Base-by-base conservation (phyloP, 35 echinoderm and acorn worm species). In the Holothuria glaberrima region DNA sequence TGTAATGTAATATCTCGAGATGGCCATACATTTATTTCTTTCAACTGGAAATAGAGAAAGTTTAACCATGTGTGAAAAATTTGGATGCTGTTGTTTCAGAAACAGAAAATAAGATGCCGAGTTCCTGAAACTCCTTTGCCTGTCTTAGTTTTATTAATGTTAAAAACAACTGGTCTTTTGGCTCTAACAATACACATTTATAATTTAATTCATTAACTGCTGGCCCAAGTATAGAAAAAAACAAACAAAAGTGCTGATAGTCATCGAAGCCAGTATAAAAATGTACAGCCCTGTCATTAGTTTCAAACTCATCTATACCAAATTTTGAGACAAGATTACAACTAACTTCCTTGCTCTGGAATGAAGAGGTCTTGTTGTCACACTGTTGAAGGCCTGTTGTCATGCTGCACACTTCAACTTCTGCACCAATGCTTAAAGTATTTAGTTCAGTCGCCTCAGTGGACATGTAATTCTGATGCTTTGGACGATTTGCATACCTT, bases 21-120 rank as follows among this genome's bases (percentile, higher is more conserved):
- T 22, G 73, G 73, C 73, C 73, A 77, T 29, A 77, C 28, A 46
- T 77, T 46, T 34, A 77, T 6, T 46, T 77, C 73, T 20, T 76
- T 76, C 7, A 76, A 34, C 36, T 76, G 29, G 36, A 34, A 76
- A 41, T 76, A 76, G 6, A 77, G 29, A 28, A 77, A 46, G 73
- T 77, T 46, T 9, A 77, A 6, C 73, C 73, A 77, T 21, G 29
- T 77, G 38, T 46, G 10, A 46, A 31, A 77, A 34, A 77, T 77
- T 7, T 41, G 10, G 73, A 77, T 21, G 38, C 73, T 77, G 73
- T 77, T 22, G 21, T 67, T 67, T 67, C 63, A 24, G 21, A 22
- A 67, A 67, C 29, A 30, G 21, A 24, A 30, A 67, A 67, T 67
- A 67, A 67, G 21, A 67, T 67, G 16, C 63, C 16, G 3, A 67